Percentiles rank a stretch among this genome's conserved stretches.
Evolutionary conservation across 1,140 invertebrate genomes (phyloP).

Genomic region (Proctacanthus coquilletti): DNA sequence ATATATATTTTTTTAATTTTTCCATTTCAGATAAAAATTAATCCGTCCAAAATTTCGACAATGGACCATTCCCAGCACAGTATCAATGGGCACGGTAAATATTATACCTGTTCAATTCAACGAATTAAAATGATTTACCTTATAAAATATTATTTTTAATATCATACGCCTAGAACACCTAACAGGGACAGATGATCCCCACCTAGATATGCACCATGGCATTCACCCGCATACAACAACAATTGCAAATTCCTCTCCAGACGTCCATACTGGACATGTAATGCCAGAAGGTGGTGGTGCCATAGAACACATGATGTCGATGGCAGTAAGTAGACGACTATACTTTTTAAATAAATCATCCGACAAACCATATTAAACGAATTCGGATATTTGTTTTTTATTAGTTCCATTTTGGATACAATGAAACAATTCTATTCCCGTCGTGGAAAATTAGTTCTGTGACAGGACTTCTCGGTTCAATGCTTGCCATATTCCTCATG

Average conservation of each 20-base stretch:
- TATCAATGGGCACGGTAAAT: slow-evolving; percentile 17
- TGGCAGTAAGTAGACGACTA: slow-evolving; percentile 16
- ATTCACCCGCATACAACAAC: not conserved
- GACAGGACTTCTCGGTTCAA: slow-evolving; percentile 64
- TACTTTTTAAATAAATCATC: not conserved
- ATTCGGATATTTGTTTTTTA: slow-evolving; percentile 32
- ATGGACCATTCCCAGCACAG: slow-evolving; percentile 23
- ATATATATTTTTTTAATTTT: too few relatives aligned
- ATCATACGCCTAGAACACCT: not conserved
- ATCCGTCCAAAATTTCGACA: too few relatives aligned
- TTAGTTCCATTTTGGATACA: slow-evolving; percentile 64
- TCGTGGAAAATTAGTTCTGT: slow-evolving; percentile 57
- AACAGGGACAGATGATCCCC: slow-evolving; percentile 9
- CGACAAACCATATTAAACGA: not conserved
- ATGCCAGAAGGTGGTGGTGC: too few relatives aligned
- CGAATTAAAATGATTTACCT: not conserved
- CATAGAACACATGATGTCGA: slow-evolving; percentile 29
- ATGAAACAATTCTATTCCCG: slow-evolving; percentile 61
- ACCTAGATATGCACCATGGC: slow-evolving; percentile 1
- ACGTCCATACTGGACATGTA: not conserved
- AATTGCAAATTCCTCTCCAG: slow-evolving; percentile 10
- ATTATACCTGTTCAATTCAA: not conserved
- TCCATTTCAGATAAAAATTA: too few relatives aligned
- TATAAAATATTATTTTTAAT: not conserved
- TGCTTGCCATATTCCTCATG: slow-evolving; percentile 72